Base-by-base conservation (phyloP, 2,888 invertebrate genomes). In the Myathropa florea region DNA sequence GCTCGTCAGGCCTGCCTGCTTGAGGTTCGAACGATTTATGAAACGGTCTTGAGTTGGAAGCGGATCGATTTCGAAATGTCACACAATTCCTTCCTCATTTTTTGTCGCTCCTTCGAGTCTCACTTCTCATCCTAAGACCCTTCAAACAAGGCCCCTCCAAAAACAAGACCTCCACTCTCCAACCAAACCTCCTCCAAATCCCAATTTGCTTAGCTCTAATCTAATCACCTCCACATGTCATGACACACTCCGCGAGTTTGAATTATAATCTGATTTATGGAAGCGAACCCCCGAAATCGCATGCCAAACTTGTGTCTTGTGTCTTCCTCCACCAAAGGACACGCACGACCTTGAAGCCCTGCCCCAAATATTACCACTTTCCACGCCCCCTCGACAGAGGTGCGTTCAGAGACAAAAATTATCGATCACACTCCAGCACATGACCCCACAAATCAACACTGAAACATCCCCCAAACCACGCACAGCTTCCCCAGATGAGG, bases 301-400 rank as follows among this genome's bases (percentile, higher is more conserved):
- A 85, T 77, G 85, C 82, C 68, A 73, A 75, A 68, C 60, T 60
- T 14, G 68, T 73, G 68, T 68, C 77, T 72, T 46, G 1, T 18
- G 7, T 18, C 46, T 7, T 81, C 36, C 53, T 60, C 33, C 23
- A 39, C 30, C 57, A 57, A 59, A 77, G 85, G 82, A 82, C 82
- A 85, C 82, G 72, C 82, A 67, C 60, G 77, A 85, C 85, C 85
- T 85, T 85, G 72, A 72, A 64, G 12, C 68, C 70, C 9, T 33
- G 28, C 26, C 71, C 82, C 82, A 72, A 67, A 53, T 21, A 39
- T 46, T 68, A 53, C 28, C 65, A 77, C 30, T 68, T 71, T 59
- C 6, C 30, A 1, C 30, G 9, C 30, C 30, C 4, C 30, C 0
- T 30, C 12, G 12, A 33, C 39, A 36, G 36, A 33, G 63, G 65